Evolutionary conservation across 2,888 invertebrate genomes (phyloP), one percentile per base, ranked within the genome.

Genomic region (Chorisops tibialis): DNA sequence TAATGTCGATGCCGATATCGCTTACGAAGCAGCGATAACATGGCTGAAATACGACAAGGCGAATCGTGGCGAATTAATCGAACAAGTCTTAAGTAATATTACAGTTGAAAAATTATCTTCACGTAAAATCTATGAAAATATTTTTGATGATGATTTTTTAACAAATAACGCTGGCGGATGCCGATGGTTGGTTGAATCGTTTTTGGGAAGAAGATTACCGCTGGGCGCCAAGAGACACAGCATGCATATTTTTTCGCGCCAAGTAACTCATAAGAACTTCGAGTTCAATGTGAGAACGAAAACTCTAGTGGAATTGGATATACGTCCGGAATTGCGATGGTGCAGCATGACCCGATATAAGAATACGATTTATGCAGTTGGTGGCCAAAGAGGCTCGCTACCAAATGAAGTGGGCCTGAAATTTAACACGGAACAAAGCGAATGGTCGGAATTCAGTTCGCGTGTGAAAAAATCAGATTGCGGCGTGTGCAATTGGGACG

Each of bases 11-110:
- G 50, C 50, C 9, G 50, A 50, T 50, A 14, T 50, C 6, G 14
- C 37, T 4, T 50, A 50, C 30, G 50, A 50, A 35, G 18, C 37
- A 5, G 50, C 50, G 6, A 50, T 50, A 5, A n/a, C 16, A 14
- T 50, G 50, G 50, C 50, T 50, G 6, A 50, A 50, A 16, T 18
- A 50, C 16, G 50, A 50, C 14, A 30, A 49, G 14, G n/a, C n/a
- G n/a, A n/a, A n/a, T n/a, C 41, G 41, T 41, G 47, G 47, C 5
- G 6, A 18, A 18, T 50, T 24, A 4, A 24, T 37, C 12, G 50
- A 50, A 16, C 14, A 50, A 35, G 12, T 50, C 7, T 19, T 50
- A 16, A 14, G 18, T 9, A 37, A 50, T 50, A 37, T 50, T 5
- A 35, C 50, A 6, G 35, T 50, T 3, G 37, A 50, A 4, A 16